Percentiles rank a stretch among this genome's conserved stretches.
Evolutionary conservation across 2,113 vertebrate genomes (phyloP).

Genomic region (Morone chrysops): DNA sequence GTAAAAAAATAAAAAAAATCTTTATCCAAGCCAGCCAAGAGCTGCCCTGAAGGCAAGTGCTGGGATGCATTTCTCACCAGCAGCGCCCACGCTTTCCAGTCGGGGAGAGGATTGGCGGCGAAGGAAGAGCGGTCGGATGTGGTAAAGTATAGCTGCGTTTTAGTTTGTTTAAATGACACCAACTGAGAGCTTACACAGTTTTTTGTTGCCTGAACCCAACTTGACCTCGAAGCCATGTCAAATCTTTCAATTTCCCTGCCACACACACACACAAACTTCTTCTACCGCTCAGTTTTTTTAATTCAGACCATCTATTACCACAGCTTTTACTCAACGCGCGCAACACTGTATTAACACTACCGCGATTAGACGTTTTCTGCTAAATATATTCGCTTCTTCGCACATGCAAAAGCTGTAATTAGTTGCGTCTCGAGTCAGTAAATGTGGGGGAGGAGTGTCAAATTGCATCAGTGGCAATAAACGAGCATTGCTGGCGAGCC

Average conservation of each 20-base stretch:
- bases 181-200: constrained; percentile 26
- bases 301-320: not conserved
- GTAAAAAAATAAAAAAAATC: constrained; percentile 41
- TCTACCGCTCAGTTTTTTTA: constrained; percentile 8
- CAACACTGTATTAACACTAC: not conserved
- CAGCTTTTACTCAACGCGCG: not conserved
- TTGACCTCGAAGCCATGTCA: constrained; percentile 27
- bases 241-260: constrained; percentile 22
- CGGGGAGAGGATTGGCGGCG: constrained; percentile 1
- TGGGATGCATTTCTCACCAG: constrained; percentile 37
- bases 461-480: constrained; percentile 50
- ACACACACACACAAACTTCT: not conserved
- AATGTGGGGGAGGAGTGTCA: constrained; percentile 45
- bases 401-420: constrained; percentile 47
- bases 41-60: constrained; percentile 41
- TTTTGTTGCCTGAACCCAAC: constrained; percentile 32
- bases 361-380: constrained; percentile 27
- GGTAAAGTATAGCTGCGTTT: constrained; percentile 10
- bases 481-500: constrained; percentile 38
- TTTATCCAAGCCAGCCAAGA: constrained; percentile 39
- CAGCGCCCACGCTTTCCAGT: constrained; percentile 25
- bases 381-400: constrained; percentile 19
- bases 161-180: not conserved
- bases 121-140: not conserved
- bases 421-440: constrained; percentile 37